Base-by-base conservation (phyloP, 2,113 vertebrate genomes). In the Rhinoderma darwinii region DNA sequence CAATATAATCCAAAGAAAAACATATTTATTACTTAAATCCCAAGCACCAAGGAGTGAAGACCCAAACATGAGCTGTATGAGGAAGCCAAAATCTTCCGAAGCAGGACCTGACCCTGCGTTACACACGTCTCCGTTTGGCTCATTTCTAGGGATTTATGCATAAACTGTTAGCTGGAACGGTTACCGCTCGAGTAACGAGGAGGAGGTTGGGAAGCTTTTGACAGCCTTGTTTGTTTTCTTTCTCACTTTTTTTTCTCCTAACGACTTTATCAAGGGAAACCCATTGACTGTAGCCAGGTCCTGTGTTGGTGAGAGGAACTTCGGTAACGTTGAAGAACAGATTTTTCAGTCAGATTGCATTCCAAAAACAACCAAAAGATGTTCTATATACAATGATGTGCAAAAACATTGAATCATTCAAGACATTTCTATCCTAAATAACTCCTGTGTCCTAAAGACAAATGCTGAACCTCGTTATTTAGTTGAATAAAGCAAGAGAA, bases 81-180 rank as follows among this genome's bases (percentile, higher is more conserved):
- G 54, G 66, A 47, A 63, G 54, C 84, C 84, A 79, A 72, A 73
- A 43, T 73, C 35, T 72, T 61, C 61, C 32, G 27, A 11, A 56
- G 35, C 63, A 70, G 76, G 63, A 61, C 76, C 25, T 68, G 76
- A 86, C 72, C 85, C 78, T 35, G 68, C 39, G 32, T 27, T 82
- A 30, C 35, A 20, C 43, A 44, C 77, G 12, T 80, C 77, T 86
- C 66, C 18, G 18, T 86, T 70, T 63, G 68, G 68, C 86, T 87
- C 86, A 87, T 87, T 82, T 87, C 61, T 87, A 87, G 82, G 78
- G 68, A 87, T 87, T 87, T 87, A 87, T 87, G 86, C 70, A 87
- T 82, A 82, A 87, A 82, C 86, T 87, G 86, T 82, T 82, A 82
- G 86, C 78, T 87, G 86, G 86, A 87, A 87, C 86, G 78, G 82